phyloP scores from a whole-genome alignment of 2,888 invertebrate species.

The Mythimna lalbum region DNA sequence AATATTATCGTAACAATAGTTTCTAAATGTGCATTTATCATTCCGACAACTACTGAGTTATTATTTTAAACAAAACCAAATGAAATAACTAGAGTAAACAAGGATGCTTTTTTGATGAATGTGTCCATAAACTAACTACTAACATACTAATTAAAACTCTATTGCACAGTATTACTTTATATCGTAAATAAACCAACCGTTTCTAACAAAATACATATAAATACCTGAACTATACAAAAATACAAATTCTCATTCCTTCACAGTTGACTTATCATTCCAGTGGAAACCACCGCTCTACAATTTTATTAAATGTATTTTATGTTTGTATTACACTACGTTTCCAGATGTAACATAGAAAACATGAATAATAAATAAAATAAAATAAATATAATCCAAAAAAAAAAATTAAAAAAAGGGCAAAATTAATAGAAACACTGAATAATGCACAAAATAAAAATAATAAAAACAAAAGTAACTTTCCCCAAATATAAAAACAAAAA shows the following conservation, averaged over 20 bases:
- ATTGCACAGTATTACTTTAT: slow-evolving; percentile 18
- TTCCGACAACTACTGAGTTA: slow-evolving; percentile 3
- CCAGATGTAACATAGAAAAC: neutral
- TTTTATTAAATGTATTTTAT: neutral
- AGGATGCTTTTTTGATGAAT: neutral
- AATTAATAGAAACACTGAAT: neutral
- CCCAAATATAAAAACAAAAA: neutral
- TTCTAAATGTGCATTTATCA: slow-evolving; percentile 28
- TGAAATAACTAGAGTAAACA: neutral
- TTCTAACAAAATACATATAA: neutral
- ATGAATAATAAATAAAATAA: no score
- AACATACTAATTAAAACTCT: slow-evolving; percentile 6
- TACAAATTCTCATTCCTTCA: slow-evolving; percentile 41
- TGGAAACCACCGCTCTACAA: slow-evolving; percentile 44
- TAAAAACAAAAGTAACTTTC: neutral
- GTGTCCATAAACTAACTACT: neutral
- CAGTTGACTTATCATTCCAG: slow-evolving; percentile 52
- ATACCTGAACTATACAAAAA: neutral
- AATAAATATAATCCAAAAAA: no score
- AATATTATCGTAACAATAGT: neutral
- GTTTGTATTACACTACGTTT: neutral
- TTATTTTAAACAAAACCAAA: neutral
- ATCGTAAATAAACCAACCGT: neutral
- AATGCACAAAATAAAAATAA: neutral
- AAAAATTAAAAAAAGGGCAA: no score